Conservation (phyloP, 2,797 vertebrate species). For the Taenioides sp. region DNA sequence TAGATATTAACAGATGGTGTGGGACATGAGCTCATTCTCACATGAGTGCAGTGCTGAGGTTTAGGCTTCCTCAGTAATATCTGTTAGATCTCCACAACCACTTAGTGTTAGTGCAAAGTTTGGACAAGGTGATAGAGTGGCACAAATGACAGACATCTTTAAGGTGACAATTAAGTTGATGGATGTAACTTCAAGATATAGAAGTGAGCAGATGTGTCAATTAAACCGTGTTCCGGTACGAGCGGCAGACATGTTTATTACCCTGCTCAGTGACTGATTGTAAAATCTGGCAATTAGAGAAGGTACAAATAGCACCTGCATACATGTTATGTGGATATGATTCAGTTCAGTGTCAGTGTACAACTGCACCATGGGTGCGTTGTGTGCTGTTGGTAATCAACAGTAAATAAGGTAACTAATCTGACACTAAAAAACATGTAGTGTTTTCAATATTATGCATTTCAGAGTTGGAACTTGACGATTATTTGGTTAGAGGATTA, state of each 20-base stretch:
- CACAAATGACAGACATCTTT: conserved; percentile 38
- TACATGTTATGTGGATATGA: background rate
- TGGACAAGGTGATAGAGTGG: conserved; percentile 22
- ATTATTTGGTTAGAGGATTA: background rate
- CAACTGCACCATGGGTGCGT: background rate
- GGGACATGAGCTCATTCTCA: conserved; percentile 46
- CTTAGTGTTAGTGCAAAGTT: conserved; percentile 33
- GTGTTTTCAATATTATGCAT: background rate
- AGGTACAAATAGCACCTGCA: background rate
- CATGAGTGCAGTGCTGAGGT: conserved; percentile 42
- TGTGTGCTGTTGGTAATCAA: background rate
- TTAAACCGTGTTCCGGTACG: conserved; percentile 25
- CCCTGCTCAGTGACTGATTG: conserved; percentile 26
- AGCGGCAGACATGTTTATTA: conserved; percentile 27
- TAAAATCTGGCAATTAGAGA: conserved; percentile 18
- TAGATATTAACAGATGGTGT: conserved; percentile 69
- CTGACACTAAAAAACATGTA: background rate
- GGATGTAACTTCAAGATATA: conserved; percentile 35
- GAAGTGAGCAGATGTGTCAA: conserved; percentile 33
- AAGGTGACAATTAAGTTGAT: conserved; percentile 39
- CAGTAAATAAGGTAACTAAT: background rate
- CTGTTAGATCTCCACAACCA: conserved; percentile 29
- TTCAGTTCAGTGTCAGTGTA: conserved; percentile 5
- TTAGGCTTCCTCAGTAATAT: conserved; percentile 17
- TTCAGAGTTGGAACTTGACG: background rate